Evolutionary conservation across 2,113 vertebrate genomes (phyloP).

Genomic region (Pao palembangensis): DNA sequence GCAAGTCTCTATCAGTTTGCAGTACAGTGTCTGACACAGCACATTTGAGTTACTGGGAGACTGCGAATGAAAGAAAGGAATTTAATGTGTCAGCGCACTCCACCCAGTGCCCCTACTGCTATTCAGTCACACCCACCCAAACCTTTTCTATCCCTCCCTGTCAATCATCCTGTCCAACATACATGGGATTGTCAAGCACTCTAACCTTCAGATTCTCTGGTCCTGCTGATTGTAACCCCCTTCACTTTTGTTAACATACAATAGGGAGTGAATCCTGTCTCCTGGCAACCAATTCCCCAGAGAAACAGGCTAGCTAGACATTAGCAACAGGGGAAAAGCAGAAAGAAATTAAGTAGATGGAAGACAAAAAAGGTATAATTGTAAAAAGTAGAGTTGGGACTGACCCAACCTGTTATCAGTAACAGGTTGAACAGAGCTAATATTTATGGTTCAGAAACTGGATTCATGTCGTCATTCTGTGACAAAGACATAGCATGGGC

Average conservation of each 20-base stretch:
- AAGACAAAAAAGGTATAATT: background rate
- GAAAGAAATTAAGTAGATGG: slow-evolving; percentile 30
- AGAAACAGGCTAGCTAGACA: slow-evolving; percentile 61
- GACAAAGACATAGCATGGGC: no score
- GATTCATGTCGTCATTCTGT: no score
- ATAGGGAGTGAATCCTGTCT: slow-evolving; percentile 75
- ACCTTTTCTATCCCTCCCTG: background rate
- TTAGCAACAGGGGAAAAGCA: slow-evolving; percentile 18
- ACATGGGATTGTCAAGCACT: slow-evolving; percentile 41
- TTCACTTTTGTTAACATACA: slow-evolving; percentile 70
- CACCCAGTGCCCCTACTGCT: slow-evolving; percentile 30
- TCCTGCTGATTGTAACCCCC: slow-evolving; percentile 63
- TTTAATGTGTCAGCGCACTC: slow-evolving; percentile 48
- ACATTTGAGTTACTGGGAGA: slow-evolving; percentile 53
- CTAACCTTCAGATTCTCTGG: slow-evolving; percentile 47
- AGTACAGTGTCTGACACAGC: slow-evolving; percentile 45
- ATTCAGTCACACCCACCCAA: slow-evolving; percentile 15
- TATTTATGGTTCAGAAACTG: no score
- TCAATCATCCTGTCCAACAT: slow-evolving; percentile 26
- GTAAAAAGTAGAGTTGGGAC: no score
- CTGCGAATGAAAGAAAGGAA: slow-evolving; percentile 49
- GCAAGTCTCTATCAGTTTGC: background rate
- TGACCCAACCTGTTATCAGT: no score
- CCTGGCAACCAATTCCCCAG: slow-evolving; percentile 76
- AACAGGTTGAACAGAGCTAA: no score